Base-by-base conservation (phyloP, 2,797 vertebrate genomes). In the Taeniopygia guttata region DNA sequence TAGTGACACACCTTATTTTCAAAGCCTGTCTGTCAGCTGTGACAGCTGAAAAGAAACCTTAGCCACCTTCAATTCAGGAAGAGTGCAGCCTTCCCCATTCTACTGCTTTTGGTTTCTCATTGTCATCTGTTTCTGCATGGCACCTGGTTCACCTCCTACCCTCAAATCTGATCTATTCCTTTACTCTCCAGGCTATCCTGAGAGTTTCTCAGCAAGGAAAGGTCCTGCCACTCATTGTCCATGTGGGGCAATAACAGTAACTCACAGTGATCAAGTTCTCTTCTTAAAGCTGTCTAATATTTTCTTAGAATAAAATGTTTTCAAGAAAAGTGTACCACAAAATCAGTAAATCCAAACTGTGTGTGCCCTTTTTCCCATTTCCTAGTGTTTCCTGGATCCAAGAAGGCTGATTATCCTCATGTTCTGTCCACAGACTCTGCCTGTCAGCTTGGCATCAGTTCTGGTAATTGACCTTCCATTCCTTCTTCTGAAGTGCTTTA, bases 401-500 rank as follows among this genome's bases (percentile, higher is more conserved):
- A 66, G 52, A 83, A 58, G 22, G 19, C 48, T 72, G 36, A 86
- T 66, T 76, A 34, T 77, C 45, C 21, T 48, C 34, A 48, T 3
- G 2, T 14, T 84, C 13, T 5, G 45, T 83, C 38, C 42, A 17
- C 48, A 70, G 67, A 29, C 29, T 67, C 54, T 83, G 25, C 48
- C 51, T 88, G 66, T 46, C 66, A 72, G 42, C 34, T 42, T 90
- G 54, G 25, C 8, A 4, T 63, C 54, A 78, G 16, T 84, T 87
- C 45, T 74, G 23, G 30, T 88, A 72, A 73, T 23, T 46, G 73
- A 68, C 58, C 60, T 78, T 84, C 73, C 55, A 67, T 84, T 46
- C 19, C 18, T 58, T 90, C 49, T 80, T 56, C 52, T 75, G 83
- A 75, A 94, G 66, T 56, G 42, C 36, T 90, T 88, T 68, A 76